These are phyloP conservation scores for Odobenus rosmarus DNA, from an alignment of 2,113 vertebrate genomes.

Conservation along the genomic window DNA sequence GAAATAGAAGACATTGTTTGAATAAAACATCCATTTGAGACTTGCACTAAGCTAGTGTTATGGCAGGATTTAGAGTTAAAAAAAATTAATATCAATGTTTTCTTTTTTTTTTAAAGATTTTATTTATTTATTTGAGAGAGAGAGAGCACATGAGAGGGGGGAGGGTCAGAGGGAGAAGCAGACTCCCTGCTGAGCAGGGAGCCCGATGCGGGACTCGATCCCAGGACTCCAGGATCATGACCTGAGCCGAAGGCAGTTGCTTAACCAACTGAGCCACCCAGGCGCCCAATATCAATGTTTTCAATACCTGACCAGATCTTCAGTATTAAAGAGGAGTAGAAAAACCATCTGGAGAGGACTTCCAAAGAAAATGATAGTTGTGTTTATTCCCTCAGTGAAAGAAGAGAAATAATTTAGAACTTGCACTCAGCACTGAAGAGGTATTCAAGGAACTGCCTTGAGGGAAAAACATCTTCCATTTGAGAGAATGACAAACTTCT, in stretches of 20 bases:
- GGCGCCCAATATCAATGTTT: neutral
- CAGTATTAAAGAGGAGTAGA: neutral
- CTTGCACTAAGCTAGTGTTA: neutral
- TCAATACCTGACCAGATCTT: neutral
- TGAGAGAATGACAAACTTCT: neutral
- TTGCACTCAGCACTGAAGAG: neutral
- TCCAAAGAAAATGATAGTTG: neutral
- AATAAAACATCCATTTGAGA: neutral
- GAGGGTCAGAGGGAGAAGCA: no score
- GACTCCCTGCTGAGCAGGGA: no score
- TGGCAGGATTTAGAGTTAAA: neutral
- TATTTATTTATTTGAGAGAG: no score
- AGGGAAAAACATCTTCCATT: neutral
- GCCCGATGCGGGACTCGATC: no score
- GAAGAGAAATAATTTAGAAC: neutral
- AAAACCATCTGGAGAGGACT: neutral
- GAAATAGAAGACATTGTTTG: neutral
- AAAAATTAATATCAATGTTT: neutral
- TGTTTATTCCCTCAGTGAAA: neutral
- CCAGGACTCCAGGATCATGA: no score
- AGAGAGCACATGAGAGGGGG: no score
- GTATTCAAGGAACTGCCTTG: neutral
- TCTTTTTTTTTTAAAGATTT: no score
- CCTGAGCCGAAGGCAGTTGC: no score
- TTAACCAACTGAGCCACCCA: no score